Evolutionary conservation across 2,113 vertebrate genomes (phyloP).

Genomic region (Dicerorhinus sumatrensis): DNA sequence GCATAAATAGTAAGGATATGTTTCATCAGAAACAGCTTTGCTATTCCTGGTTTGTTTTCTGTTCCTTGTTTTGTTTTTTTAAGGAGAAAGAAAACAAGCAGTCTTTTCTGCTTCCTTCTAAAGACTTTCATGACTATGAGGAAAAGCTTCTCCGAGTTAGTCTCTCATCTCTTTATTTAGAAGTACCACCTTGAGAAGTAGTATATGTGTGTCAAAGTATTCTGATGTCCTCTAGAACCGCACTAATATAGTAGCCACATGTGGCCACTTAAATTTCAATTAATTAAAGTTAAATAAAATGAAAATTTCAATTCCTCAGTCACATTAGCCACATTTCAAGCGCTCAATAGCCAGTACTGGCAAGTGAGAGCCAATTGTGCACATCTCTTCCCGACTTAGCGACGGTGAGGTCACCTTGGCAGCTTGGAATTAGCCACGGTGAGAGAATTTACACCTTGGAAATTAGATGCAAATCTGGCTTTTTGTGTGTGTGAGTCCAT

Average conservation of each 20-base stretch:
- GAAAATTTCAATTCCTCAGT: not conserved
- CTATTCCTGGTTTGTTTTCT: slow-evolving; percentile 33
- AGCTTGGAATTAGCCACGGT: not conserved
- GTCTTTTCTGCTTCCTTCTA: slow-evolving; percentile 8
- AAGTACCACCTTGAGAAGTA: not conserved
- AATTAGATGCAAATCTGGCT: not conserved
- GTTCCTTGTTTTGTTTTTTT: slow-evolving; percentile 41
- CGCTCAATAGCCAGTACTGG: not conserved
- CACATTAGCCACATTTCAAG: not conserved
- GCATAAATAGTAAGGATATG: slow-evolving; percentile 28
- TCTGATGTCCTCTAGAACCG: not conserved
- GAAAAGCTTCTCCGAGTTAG: not conserved
- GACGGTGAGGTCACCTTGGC: not conserved
- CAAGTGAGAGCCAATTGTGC: not conserved
- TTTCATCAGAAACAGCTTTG: not conserved
- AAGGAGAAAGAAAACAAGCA: slow-evolving; percentile 23
- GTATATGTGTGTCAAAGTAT: not conserved
- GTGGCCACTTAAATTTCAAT: not conserved
- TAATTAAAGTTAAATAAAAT: slow-evolving; percentile 20
- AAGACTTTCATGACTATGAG: not conserved
- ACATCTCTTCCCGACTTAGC: not conserved
- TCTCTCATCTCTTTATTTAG: not conserved
- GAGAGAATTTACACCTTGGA: not conserved
- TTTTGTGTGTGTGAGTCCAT: not conserved
- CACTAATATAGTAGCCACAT: not conserved